phyloP scores from a whole-genome alignment of 2,113 vertebrate genomes.

The Pachypanchax playfairii region DNA sequence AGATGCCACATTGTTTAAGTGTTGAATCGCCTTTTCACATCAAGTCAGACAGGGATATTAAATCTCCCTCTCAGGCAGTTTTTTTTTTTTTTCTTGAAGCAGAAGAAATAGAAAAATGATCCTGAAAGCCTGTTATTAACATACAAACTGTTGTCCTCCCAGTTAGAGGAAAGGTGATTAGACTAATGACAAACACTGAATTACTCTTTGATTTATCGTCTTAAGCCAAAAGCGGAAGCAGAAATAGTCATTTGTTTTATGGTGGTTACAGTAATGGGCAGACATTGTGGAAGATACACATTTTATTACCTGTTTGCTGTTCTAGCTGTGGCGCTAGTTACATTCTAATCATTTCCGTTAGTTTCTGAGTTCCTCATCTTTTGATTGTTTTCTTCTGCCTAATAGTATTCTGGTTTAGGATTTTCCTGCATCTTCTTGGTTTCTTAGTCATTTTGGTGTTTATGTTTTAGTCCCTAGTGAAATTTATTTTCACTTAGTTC shows the following conservation, averaged over 20 bases:
- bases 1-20: slow-evolving; percentile 92
- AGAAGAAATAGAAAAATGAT: slow-evolving; percentile 71
- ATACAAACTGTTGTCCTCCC: slow-evolving; percentile 51
- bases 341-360: no score
- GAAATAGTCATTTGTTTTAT: slow-evolving; percentile 18
- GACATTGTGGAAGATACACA: slow-evolving; percentile 3
- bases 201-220: slow-evolving; percentile 51
- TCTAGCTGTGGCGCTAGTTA: not conserved
- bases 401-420: no score
- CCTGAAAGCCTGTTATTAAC: slow-evolving; percentile 63
- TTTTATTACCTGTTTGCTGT: slow-evolving; percentile 20
- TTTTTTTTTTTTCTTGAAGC: slow-evolving; percentile 54
- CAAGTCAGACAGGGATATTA: slow-evolving; percentile 90
- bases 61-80: slow-evolving; percentile 79
- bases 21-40: slow-evolving; percentile 87
- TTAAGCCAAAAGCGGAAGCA: slow-evolving; percentile 10
- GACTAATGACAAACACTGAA: slow-evolving; percentile 42
- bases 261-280: slow-evolving; percentile 10
- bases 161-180: slow-evolving; percentile 51
- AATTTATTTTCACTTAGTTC: no score
- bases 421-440: no score
- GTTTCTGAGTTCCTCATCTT: no score
- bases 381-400: no score
- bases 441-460: no score
- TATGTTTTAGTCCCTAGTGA: no score